Evolutionary conservation across 2,797 vertebrate genomes (phyloP).

Genomic region (Acanthornis magna): DNA sequence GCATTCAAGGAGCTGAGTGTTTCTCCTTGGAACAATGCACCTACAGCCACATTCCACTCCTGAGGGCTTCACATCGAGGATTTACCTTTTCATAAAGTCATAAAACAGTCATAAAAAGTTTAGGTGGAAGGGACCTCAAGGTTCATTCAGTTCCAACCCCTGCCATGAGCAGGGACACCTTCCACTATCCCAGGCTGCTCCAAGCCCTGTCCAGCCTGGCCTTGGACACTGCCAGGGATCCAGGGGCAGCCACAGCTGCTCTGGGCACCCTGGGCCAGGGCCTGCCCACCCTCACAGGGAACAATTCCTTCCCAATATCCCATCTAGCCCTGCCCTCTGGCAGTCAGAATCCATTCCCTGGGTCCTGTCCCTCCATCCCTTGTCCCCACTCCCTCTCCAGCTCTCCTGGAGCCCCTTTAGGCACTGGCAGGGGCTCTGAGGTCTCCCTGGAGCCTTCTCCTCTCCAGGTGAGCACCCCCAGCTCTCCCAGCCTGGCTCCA

Average conservation of each 20-base stretch:
- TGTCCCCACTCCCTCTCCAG: not conserved
- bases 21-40: not conserved
- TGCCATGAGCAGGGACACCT: not conserved
- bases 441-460: not conserved
- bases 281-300: not conserved
- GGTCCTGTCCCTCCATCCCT: not conserved
- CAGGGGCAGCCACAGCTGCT: not conserved
- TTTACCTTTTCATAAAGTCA: not conserved
- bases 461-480: not conserved
- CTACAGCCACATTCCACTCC: not conserved
- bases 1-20: fast-evolving
- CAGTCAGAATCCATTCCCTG: not conserved
- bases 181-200: fast-evolving
- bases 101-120: not conserved
- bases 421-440: not conserved
- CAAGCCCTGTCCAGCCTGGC: fast-evolving
- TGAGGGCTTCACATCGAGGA: not conserved
- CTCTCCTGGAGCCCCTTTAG: not conserved
- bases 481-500: not conserved
- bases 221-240: not conserved
- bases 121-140: too few relatives aligned
- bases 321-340: not conserved
- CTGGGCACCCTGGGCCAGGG: not conserved
- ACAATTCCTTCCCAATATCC: not conserved
- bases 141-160: fast-evolving